Evolutionary conservation across 2,888 invertebrate species (phyloP).

Genomic region (Diplazon laetatorius): DNA sequence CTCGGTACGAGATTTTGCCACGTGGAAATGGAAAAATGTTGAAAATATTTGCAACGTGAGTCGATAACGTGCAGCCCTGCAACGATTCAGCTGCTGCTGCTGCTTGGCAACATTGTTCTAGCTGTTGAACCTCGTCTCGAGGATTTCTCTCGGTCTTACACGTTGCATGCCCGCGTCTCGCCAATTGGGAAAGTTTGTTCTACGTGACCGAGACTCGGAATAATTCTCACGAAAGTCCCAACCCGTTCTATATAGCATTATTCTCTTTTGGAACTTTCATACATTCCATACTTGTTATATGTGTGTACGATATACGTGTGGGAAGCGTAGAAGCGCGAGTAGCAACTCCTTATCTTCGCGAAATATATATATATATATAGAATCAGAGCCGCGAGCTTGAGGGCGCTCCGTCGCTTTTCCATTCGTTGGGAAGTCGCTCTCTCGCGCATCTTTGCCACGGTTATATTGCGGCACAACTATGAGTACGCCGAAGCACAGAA

Average conservation of each 20-base stretch:
- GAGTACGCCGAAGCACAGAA: slow-evolving; percentile 32
- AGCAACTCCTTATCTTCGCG: slow-evolving; percentile 53
- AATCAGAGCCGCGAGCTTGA: slow-evolving; percentile 6
- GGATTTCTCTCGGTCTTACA: slow-evolving; percentile 27
- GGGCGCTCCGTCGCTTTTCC: slow-evolving; percentile 2
- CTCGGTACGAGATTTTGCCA: slow-evolving; percentile 6
- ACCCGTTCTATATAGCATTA: slow-evolving; percentile 34
- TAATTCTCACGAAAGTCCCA: slow-evolving; percentile 57
- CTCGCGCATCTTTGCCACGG: slow-evolving; percentile 11
- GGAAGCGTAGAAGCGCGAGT: slow-evolving; percentile 6
- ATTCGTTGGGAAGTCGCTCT: slow-evolving; percentile 22
- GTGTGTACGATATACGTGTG: too few species aligned
- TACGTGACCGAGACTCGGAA: slow-evolving; percentile 64
- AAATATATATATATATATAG: slow-evolving; percentile 36
- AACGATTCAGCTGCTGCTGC: slow-evolving; percentile 1
- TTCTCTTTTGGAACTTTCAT: slow-evolving; percentile 24
- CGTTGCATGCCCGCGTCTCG: slow-evolving; percentile 45
- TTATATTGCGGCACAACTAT: slow-evolving; percentile 44
- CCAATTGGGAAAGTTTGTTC: slow-evolving; percentile 64
- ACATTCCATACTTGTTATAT: slow-evolving; percentile 20
- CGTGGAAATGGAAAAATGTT: slow-evolving; percentile 18
- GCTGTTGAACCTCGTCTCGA: slow-evolving; percentile 22
- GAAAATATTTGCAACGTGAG: slow-evolving; percentile 1
- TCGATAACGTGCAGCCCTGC: slow-evolving; percentile 37
- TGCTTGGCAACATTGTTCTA: slow-evolving; percentile 3